Percentiles rank a stretch among this genome's conserved stretches.
These are phyloP conservation scores for Typhlichthys eigenmanni DNA, from an alignment of 2,797 vertebrate genomes.

Conservation along the genomic window DNA sequence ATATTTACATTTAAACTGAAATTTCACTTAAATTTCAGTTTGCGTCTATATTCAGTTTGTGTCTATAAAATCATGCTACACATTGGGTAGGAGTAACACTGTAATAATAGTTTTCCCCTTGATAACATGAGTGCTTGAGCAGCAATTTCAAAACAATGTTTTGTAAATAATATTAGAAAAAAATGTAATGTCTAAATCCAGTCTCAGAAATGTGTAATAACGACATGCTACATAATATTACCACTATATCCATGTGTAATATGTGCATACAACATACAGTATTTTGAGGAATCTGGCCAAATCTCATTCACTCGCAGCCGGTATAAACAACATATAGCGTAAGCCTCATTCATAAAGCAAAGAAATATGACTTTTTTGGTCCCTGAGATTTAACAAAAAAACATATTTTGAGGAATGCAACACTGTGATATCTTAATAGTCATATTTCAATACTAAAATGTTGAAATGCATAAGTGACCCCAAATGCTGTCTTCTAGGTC, in stretches of 20 bases:
- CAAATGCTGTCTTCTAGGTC: background rate
- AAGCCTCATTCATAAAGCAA: background rate
- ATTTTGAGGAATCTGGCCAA: slow-evolving; percentile 5
- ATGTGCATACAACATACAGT: background rate
- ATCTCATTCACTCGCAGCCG: background rate
- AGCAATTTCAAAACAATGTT: background rate
- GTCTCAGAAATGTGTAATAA: background rate
- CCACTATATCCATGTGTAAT: background rate
- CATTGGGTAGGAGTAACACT: background rate
- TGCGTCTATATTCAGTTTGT: background rate
- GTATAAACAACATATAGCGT: no score
- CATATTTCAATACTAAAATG: background rate
- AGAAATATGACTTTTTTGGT: background rate
- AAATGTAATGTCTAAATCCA: background rate
- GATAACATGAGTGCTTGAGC: background rate
- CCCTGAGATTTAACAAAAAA: background rate
- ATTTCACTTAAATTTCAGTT: background rate
- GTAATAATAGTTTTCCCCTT: no score
- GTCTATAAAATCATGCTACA: background rate
- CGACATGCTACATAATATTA: background rate
- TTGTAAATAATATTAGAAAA: background rate
- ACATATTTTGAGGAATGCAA: background rate
- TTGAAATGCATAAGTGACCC: background rate
- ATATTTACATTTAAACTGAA: background rate
- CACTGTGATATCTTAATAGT: no score